These are phyloP conservation scores for Biston betularia DNA, from an alignment of 2,888 invertebrate genomes.

Conservation along the genomic window DNA sequence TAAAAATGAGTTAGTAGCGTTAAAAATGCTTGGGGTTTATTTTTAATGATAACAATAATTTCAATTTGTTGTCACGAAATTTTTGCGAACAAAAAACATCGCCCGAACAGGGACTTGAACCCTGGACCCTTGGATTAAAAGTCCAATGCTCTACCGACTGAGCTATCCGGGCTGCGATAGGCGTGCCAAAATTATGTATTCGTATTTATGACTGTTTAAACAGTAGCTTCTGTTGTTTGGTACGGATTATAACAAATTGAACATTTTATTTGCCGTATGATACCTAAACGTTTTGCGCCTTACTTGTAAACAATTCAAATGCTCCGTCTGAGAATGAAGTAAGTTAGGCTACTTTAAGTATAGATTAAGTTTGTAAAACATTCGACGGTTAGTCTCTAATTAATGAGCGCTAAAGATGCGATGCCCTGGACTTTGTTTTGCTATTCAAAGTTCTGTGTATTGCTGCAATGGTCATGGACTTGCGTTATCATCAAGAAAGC, in stretches of 20 bases:
- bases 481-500: no score
- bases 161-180: constrained; percentile 87
- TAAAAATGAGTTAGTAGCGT: no score
- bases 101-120: constrained; percentile 92
- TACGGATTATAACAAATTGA: not conserved
- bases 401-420: no score
- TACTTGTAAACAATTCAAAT: no score
- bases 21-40: not conserved
- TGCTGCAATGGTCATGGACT: no score
- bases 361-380: no score
- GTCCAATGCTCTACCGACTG: constrained; percentile 92
- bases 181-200: constrained; percentile 6
- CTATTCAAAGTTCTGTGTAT: no score
- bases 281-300: no score
- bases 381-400: no score
- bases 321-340: no score
- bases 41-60: not conserved
- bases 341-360: no score
- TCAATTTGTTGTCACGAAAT: not conserved
- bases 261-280: not conserved
- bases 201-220: not conserved
- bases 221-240: not conserved
- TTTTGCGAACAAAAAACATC: constrained; percentile 49
- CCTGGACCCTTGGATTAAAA: constrained; percentile 93
- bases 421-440: no score